These are phyloP conservation scores for Embidobia sp. DNA, from an alignment of 2,888 invertebrate genomes.

Conservation along the genomic window DNA sequence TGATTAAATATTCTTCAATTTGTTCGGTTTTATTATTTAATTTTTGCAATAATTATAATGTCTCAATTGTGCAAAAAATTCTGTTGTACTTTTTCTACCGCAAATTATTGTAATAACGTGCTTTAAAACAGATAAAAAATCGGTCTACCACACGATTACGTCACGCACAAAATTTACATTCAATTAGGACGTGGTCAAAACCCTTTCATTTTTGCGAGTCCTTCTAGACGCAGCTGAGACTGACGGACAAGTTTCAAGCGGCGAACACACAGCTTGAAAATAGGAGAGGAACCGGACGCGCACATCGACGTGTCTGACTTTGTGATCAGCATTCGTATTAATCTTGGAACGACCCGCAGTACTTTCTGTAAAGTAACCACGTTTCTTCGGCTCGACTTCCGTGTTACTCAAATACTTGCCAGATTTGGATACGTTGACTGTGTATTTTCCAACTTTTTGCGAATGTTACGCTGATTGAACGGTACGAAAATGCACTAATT, in stretches of 20 bases:
- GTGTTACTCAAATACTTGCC: conserved; percentile 14
- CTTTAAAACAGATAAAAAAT: conserved; percentile 11
- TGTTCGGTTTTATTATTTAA: too few species aligned
- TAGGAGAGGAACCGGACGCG: conserved; percentile 70
- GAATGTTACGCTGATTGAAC: neutral
- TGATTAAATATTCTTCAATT: too few species aligned
- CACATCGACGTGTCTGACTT: conserved; percentile 61
- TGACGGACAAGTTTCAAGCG: conserved; percentile 43
- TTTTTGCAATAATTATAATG: too few species aligned
- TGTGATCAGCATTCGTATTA: conserved; percentile 72
- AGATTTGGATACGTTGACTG: conserved; percentile 14
- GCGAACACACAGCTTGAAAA: conserved; percentile 16
- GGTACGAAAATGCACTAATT: too few species aligned
- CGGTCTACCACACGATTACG: neutral
- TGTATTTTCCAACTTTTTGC: neutral
- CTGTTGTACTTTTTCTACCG: neutral
- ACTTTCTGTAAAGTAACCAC: conserved; percentile 52
- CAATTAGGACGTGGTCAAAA: conserved; percentile 35
- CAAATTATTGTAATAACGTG: conserved; percentile 2
- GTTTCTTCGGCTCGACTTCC: conserved; percentile 50
- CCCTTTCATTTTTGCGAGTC: conserved; percentile 25
- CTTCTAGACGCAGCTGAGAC: conserved; percentile 33
- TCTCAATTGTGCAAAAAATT: too few species aligned
- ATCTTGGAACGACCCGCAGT: conserved; percentile 35
- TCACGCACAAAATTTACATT: conserved; percentile 24